Base-by-base conservation (phyloP, 2,888 invertebrate species). In the Reticulitermes lucifugus region DNA sequence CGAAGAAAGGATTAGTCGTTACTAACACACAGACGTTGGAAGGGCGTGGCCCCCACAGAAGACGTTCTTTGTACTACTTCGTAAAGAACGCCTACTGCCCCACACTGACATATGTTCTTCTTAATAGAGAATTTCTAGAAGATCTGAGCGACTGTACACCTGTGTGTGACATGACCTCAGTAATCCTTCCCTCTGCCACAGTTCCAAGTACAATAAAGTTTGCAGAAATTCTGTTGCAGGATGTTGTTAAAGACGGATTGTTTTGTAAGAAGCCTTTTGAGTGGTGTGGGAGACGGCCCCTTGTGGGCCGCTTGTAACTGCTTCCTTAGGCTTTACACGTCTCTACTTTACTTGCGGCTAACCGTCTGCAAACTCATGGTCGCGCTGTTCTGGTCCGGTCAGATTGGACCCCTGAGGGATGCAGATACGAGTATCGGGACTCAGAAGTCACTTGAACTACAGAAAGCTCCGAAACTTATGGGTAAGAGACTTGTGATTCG, bases 321-420 rank as follows among this genome's bases (percentile, higher is more conserved):
- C 46, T 46, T 46, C 46, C 46, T 46, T 43, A 71, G 71, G 71
- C 71, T 25, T 18, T 71, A 71, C 75, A 75, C 75, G 75, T 43
- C 41, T 43, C 21, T 43, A 22, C 35, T 75, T 75, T 43, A 75
- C 43, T 75, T 71, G 71, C 71, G 71, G 71, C 25, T 25, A 71
- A 71, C 71, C 71, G 9, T 71, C 71, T 75, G 75, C 75, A 71
- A 25, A 29, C 46, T 46, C 46, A 6, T 46, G 46, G 46, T 25
- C 71, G 14, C n/a, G n/a, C 21, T 71, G 71, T 29, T 35, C 71
- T 35, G 75, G 71, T 71, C 29, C 29, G 22, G 75, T 18, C 18
- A 43, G 75, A 75, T 75, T 43, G 75, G 22, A 75, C 75, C 75
- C 75, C 21, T 18, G 75, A 75, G 75, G 43, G 35, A 75, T 71